phyloP scores from a whole-genome alignment of 1,140 invertebrate genomes.

The Sitobion miscanthi region DNA sequence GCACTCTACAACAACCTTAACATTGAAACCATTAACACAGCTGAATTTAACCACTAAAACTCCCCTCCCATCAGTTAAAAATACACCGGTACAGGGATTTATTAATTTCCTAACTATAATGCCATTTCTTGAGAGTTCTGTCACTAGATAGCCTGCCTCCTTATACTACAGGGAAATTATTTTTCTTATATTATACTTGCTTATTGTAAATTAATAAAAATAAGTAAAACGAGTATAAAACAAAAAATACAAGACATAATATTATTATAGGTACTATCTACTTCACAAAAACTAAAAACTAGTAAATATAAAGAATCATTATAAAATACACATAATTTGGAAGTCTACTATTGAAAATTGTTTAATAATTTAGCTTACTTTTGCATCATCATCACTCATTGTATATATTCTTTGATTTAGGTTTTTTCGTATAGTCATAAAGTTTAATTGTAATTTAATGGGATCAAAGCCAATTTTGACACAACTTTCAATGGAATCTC shows the following conservation, averaged over 20 bases:
- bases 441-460: slow-evolving; percentile 68
- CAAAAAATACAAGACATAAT: too few species aligned
- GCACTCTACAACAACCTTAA: not conserved
- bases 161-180: not conserved
- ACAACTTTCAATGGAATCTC: slow-evolving; percentile 68
- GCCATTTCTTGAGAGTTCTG: not conserved
- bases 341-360: not conserved
- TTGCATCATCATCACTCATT: slow-evolving; percentile 67
- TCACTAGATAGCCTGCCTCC: not conserved
- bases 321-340: not conserved
- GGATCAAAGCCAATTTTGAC: slow-evolving; percentile 64
- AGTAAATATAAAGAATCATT: not conserved
- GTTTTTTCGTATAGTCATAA: slow-evolving; percentile 69
- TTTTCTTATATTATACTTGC: not conserved
- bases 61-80: not conserved
- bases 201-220: too few species aligned
- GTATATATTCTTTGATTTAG: slow-evolving; percentile 68
- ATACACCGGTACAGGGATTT: not conserved
- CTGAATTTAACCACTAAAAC: not conserved
- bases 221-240: too few species aligned
- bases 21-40: not conserved
- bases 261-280: too few species aligned
- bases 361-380: slow-evolving; percentile 61
- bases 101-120: not conserved
- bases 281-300: not conserved